Base-by-base conservation (phyloP, 2,888 invertebrate genomes). In the Heliothis peltigera region DNA sequence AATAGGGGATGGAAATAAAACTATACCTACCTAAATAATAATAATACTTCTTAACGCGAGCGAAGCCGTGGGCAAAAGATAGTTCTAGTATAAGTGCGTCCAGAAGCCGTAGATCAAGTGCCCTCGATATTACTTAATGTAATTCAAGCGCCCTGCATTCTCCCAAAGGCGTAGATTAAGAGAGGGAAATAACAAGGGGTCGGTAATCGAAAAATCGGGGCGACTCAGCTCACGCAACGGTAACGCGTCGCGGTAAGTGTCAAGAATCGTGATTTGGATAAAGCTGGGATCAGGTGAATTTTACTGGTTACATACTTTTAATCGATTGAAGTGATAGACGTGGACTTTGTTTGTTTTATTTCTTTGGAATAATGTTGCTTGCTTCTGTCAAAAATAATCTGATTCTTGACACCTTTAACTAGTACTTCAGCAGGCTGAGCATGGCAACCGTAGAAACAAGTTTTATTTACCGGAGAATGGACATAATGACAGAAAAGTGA, bases 61-160 rank as follows among this genome's bases (percentile, higher is more conserved):
- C n/a, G n/a, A n/a, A n/a, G n/a, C n/a, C n/a, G n/a, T n/a, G n/a
- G n/a, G n/a, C n/a, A n/a, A n/a, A n/a, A n/a, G n/a, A n/a, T n/a
- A n/a, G n/a, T 2, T 56, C 56, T 59, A 55, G n/a, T 39, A 28
- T 57, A 42, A 18, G 62, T 67, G 47, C 54, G 55, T 66, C 52
- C 59, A 64, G 57, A 28, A 51, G 44, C 69, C 64, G 71, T 80
- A 82, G 82, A 85, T 85, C 83, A 83, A 79, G 80, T 57, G 65
- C 87, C 85, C 85, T 82, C 84, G 78, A 85, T 87, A 89, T 82
- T 85, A 85, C 88, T 87, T 89, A 87, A 89, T 89, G 88, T 88
- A 86, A 89, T 89, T 87, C 86, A 83, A 83, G 83, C 69, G 59
- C 79, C 80, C 71, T 70, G 80, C 85, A 85, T 85, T 85, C 85